These are phyloP conservation scores for Drosophila nigrodunni DNA, from an alignment of 1,140 invertebrate species.

Conservation along the genomic window DNA sequence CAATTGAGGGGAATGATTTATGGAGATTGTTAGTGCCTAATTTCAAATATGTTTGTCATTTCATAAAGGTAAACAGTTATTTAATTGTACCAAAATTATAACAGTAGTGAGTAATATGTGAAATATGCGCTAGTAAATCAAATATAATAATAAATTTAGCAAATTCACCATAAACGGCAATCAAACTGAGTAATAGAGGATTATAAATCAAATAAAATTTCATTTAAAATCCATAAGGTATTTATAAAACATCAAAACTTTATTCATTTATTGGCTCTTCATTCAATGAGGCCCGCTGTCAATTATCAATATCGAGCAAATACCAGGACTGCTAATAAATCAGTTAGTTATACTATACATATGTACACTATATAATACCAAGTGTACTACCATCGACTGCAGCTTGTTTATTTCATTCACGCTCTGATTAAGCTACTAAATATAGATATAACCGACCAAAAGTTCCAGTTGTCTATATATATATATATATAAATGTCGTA, in stretches of 20 bases:
- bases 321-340: conserved; percentile 36
- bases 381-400: conserved; percentile 17
- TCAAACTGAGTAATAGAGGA: background rate
- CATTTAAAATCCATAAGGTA: conserved; percentile 1
- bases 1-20: conserved; percentile 18
- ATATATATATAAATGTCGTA: conserved; percentile 1
- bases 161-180: background rate
- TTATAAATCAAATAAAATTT: background rate
- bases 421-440: conserved; percentile 69
- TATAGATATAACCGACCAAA: conserved; percentile 43
- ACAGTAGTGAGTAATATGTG: background rate
- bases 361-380: no score
- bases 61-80: background rate
- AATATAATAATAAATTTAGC: background rate
- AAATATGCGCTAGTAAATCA: background rate
- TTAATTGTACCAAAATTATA: background rate
- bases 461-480: background rate
- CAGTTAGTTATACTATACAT: conserved; percentile 25
- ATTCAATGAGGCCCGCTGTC: conserved; percentile 6
- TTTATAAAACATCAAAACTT: conserved; percentile 3
- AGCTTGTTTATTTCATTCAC: conserved; percentile 59
- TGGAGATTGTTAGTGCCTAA: conserved; percentile 14
- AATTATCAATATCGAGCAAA: conserved; percentile 12
- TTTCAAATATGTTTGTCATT: background rate
- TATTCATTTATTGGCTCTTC: conserved; percentile 19